Evolutionary conservation across 2,113 vertebrate species (phyloP).

Genomic region (Sinocyclocheilus anophthalmus): DNA sequence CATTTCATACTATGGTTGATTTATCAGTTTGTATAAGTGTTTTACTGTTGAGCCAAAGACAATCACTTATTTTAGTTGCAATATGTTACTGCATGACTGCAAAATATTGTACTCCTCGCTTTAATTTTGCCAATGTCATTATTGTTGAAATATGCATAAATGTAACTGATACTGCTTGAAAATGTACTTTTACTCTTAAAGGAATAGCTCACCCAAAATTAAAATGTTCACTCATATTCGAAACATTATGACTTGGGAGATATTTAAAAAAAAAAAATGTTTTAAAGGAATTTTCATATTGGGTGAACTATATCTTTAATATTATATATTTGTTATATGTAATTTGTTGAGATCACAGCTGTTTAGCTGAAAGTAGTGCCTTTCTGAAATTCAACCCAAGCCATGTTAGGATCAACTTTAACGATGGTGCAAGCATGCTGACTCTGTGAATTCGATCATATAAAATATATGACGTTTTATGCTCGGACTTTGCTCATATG

Average conservation of each 20-base stretch:
- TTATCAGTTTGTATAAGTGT: conserved; percentile 5
- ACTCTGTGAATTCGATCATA: background rate
- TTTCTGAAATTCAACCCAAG: background rate
- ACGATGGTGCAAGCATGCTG: background rate
- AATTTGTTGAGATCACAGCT: background rate
- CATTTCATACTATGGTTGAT: conserved; percentile 10
- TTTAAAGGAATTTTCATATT: background rate
- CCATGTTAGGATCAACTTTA: background rate
- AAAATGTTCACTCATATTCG: background rate
- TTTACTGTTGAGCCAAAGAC: conserved; percentile 56
- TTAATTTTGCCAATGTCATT: conserved; percentile 7
- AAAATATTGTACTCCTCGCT: conserved; percentile 38
- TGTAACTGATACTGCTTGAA: conserved; percentile 1
- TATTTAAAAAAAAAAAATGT: background rate
- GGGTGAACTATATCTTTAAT: background rate
- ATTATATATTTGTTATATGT: background rate
- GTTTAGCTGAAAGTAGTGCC: conserved; percentile 10
- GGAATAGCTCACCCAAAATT: background rate
- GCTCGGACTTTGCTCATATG: background rate
- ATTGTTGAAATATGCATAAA: background rate
- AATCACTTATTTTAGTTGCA: conserved; percentile 41
- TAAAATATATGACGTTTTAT: background rate
- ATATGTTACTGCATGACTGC: conserved; percentile 44
- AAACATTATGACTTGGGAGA: background rate
- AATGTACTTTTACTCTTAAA: conserved; percentile 2